Evolutionary conservation across 2,797 vertebrate genomes (phyloP).

Genomic region (Siniperca undulata): DNA sequence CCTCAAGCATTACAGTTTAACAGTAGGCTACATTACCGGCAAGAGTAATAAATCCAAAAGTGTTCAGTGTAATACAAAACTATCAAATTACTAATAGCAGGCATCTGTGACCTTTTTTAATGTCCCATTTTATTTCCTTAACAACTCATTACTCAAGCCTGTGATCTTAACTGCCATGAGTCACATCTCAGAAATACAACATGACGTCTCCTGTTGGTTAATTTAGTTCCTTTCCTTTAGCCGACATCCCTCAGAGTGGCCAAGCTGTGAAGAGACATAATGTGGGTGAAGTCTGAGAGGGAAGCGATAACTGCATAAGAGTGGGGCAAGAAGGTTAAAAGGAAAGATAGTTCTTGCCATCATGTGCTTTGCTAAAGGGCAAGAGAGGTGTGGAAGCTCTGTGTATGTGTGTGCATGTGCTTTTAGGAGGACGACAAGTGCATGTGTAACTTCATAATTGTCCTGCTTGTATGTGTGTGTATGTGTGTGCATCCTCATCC

Average conservation of each 20-base stretch:
- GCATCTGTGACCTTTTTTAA: slow-evolving; percentile 51
- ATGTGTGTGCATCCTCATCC: slow-evolving; percentile 19
- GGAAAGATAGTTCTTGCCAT: slow-evolving; percentile 84
- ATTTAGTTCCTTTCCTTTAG: slow-evolving; percentile 47
- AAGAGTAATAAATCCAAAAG: slow-evolving; percentile 34
- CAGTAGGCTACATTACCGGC: slow-evolving; percentile 37
- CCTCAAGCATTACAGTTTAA: slow-evolving; percentile 43
- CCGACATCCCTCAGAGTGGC: slow-evolving; percentile 65
- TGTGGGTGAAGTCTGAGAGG: slow-evolving; percentile 80
- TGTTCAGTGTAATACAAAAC: slow-evolving; percentile 40
- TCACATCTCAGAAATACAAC: slow-evolving; percentile 72
- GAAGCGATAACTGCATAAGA: slow-evolving; percentile 82
- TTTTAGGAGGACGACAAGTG: slow-evolving; percentile 39
- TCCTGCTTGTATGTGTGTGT: slow-evolving; percentile 35
- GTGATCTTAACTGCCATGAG: slow-evolving; percentile 63
- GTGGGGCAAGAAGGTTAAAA: slow-evolving; percentile 86
- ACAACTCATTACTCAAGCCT: slow-evolving; percentile 62
- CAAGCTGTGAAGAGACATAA: slow-evolving; percentile 78
- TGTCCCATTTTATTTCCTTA: slow-evolving; percentile 53
- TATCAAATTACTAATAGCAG: slow-evolving; percentile 54
- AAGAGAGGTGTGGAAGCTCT: slow-evolving; percentile 60
- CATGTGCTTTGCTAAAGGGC: slow-evolving; percentile 77
- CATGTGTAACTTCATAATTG: slow-evolving; percentile 53
- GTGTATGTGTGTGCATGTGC: slow-evolving; percentile 45
- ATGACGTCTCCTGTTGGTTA: slow-evolving; percentile 60